phyloP scores from a whole-genome alignment of 1,140 invertebrate species.

The Saccostrea echinata region DNA sequence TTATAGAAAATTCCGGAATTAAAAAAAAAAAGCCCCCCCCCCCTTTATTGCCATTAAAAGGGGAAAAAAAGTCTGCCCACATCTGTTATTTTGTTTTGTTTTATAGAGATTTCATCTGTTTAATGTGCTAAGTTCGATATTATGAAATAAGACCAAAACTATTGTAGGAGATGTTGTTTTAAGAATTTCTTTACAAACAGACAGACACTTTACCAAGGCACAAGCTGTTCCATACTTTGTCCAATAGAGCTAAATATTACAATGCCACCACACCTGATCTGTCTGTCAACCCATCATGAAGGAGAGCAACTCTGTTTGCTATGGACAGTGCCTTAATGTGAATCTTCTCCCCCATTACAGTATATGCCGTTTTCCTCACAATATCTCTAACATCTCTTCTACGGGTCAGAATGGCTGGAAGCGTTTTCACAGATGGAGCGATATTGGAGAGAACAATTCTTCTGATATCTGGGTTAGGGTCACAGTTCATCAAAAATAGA shows the following conservation, averaged over 20 bases:
- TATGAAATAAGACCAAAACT: no score
- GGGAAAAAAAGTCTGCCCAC: no score
- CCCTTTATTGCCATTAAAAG: no score
- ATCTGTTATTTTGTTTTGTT: no score
- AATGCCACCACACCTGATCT: slow-evolving; percentile 78
- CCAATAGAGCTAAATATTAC: background rate
- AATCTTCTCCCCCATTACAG: slow-evolving; percentile 86
- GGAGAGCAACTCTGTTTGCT: slow-evolving; percentile 84
- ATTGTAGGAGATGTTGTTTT: no score
- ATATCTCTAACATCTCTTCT: slow-evolving; percentile 88
- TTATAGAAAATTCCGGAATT: no score
- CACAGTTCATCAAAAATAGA: slow-evolving; percentile 87
- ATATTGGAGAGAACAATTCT: slow-evolving; percentile 85
- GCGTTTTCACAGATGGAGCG: slow-evolving; percentile 84
- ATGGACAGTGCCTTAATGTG: slow-evolving; percentile 86
- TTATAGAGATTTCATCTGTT: no score
- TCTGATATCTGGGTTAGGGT: slow-evolving; percentile 88
- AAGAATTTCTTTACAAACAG: no score
- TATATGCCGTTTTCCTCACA: slow-evolving; percentile 86
- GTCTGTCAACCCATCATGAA: slow-evolving; percentile 86
- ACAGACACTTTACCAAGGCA: no score
- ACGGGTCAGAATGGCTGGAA: slow-evolving; percentile 85
- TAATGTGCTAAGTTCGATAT: no score
- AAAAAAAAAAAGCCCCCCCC: no score
- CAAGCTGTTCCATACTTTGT: no score